Evolutionary conservation across 2,797 vertebrate species (phyloP).

Genomic region (Siniperca undulata): DNA sequence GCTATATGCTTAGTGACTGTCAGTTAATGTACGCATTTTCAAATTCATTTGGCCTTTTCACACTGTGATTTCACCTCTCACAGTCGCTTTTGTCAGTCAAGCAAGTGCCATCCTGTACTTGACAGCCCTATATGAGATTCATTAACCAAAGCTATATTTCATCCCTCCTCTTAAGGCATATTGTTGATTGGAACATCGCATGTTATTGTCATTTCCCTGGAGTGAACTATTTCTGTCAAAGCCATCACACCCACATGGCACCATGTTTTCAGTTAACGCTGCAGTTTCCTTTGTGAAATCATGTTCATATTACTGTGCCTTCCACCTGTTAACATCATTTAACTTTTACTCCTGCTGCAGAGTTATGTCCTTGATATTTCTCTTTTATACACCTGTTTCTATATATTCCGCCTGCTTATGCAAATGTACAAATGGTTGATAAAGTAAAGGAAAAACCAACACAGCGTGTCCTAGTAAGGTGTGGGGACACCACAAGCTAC

Average conservation of each 20-base stretch:
- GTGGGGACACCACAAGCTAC: neutral
- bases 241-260: neutral
- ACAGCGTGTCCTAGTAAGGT: neutral
- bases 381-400: neutral
- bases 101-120: neutral
- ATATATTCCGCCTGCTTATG: neutral
- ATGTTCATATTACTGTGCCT: neutral
- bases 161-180: neutral
- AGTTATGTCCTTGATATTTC: neutral
- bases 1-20: neutral
- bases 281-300: neutral
- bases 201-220: slow-evolving; percentile 8
- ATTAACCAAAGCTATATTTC: neutral
- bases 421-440: neutral
- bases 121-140: slow-evolving; percentile 8
- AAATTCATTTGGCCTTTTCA: neutral
- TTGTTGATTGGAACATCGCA: slow-evolving; percentile 1
- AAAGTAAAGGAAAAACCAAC: slow-evolving; percentile 6
- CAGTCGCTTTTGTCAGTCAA: neutral
- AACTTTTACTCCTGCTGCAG: neutral
- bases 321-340: slow-evolving; percentile 15
- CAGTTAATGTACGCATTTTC: neutral
- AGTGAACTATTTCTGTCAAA: slow-evolving; percentile 11
- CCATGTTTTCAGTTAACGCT: slow-evolving; percentile 2
- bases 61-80: neutral